These are phyloP conservation scores for Platysternon megacephalum DNA, from an alignment of 2,113 vertebrate genomes.

Conservation along the genomic window DNA sequence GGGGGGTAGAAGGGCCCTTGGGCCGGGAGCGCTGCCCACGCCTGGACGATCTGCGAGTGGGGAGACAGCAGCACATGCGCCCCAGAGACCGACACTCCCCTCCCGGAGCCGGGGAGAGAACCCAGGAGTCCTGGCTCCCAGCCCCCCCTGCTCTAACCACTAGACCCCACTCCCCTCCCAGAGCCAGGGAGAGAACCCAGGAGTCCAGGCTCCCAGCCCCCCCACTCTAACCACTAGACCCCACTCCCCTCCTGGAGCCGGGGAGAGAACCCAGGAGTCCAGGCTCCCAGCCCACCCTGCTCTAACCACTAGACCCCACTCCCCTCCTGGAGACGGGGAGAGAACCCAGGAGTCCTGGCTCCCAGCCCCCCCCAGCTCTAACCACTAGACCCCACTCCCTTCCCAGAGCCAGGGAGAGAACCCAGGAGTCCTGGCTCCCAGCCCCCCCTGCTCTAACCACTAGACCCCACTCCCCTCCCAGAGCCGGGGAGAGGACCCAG, in stretches of 20 bases:
- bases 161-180: not conserved
- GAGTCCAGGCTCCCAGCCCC: not conserved
- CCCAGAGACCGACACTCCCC: not conserved
- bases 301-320: too few species aligned
- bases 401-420: not conserved
- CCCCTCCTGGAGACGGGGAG: not conserved
- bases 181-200: not conserved
- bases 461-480: not conserved
- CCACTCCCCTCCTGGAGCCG: not conserved
- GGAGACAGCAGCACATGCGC: not conserved
- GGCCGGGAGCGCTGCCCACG: slow-evolving; percentile 58
- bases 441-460: not conserved
- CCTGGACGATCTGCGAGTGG: slow-evolving; percentile 82
- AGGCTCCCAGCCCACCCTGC: not conserved
- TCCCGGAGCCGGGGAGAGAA: too few species aligned
- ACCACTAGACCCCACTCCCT: not conserved
- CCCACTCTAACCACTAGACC: not conserved
- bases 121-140: not conserved
- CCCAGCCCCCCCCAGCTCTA: not conserved
- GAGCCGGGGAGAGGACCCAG: not conserved
- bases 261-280: not conserved
- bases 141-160: not conserved
- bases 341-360: not conserved
- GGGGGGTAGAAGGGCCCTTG: slow-evolving; percentile 81
- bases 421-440: not conserved